A percentile compares a stretch with the other conserved stretches of the same genome.
Evolutionary conservation across 2,113 vertebrate genomes (phyloP).

Genomic region (Thomomys bottae): DNA sequence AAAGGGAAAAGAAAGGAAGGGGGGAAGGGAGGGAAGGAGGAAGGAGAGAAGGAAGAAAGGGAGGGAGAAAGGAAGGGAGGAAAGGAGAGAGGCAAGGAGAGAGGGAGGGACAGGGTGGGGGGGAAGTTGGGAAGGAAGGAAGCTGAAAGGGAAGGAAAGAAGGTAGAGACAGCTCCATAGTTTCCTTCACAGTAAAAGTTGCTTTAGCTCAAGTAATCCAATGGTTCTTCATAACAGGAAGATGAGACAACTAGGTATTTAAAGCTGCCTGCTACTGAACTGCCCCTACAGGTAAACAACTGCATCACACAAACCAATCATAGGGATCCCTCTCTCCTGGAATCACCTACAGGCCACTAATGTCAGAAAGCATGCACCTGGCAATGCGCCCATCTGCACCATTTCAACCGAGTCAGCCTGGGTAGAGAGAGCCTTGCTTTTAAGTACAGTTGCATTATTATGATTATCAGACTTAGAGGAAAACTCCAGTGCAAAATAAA

Average conservation of each 20-base stretch:
- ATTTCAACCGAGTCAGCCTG: background rate
- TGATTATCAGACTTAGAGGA: constrained; percentile 12
- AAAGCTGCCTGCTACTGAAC: background rate
- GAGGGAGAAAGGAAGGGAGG: too few relatives aligned
- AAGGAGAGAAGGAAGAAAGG: too few relatives aligned
- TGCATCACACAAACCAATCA: background rate
- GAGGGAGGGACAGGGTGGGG: too few relatives aligned
- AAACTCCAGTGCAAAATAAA: background rate
- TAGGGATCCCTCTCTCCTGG: background rate
- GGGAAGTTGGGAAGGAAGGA: too few relatives aligned
- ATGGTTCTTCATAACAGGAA: background rate
- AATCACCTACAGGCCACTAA: background rate
- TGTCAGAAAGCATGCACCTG: background rate
- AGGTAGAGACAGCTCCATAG: background rate
- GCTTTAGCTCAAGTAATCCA: background rate
- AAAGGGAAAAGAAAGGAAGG: too few relatives aligned
- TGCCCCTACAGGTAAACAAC: background rate
- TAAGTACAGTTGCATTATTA: background rate
- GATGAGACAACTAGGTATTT: background rate
- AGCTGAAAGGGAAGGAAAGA: too few relatives aligned
- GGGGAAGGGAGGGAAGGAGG: too few relatives aligned
- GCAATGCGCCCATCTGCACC: background rate
- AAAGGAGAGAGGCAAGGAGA: too few relatives aligned
- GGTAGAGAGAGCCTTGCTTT: background rate
- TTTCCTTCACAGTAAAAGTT: constrained; percentile 10